Percentiles rank a stretch among this genome's conserved stretches.
Conservation (phyloP, 2,113 vertebrate species). For the Microtus montanus region DNA sequence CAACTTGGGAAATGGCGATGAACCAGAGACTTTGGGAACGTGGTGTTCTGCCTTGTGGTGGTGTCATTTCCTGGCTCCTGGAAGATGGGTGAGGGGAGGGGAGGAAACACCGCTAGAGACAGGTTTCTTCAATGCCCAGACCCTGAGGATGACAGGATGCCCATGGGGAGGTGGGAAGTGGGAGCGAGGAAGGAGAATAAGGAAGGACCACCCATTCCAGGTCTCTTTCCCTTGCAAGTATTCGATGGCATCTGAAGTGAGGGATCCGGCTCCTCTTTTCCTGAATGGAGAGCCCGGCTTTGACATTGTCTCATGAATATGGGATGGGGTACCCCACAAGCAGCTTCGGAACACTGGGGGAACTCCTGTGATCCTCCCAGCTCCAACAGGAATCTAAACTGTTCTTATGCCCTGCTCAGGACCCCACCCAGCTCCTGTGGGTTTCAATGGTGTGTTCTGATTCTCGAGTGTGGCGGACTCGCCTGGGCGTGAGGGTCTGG, state of each 20-base stretch:
- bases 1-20: background rate
- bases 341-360: background rate
- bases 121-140: background rate
- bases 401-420: background rate
- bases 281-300: too few species aligned
- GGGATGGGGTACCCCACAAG: background rate
- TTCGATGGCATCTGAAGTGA: background rate
- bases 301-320: too few species aligned
- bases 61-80: background rate
- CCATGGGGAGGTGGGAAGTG: background rate
- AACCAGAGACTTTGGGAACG: background rate
- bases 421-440: background rate
- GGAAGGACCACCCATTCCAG: too few species aligned
- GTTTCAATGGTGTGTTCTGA: background rate
- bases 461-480: accelerated
- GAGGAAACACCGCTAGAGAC: background rate
- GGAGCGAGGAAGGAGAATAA: accelerated
- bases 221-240: too few species aligned
- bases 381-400: background rate
- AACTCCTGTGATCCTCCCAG: too few species aligned
- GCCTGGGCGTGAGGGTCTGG: background rate
- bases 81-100: accelerated
- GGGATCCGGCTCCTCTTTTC: accelerated
- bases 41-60: background rate
- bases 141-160: background rate